Base-by-base conservation (phyloP, 2,888 invertebrate genomes). In the Zaprionus lineosus region DNA sequence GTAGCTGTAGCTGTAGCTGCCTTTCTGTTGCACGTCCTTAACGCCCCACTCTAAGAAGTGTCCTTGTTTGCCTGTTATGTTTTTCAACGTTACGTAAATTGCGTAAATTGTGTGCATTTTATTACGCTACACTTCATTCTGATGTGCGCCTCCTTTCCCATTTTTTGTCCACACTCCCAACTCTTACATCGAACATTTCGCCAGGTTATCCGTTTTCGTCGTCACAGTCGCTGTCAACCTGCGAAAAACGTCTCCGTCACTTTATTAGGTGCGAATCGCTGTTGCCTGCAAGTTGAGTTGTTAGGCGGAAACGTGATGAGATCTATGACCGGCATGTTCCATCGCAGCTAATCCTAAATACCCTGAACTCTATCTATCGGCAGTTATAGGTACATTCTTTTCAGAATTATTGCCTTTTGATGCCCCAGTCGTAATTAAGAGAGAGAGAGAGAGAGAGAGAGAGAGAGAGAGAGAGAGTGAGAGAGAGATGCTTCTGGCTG, bases 31-130 rank as follows among this genome's bases (percentile, higher is more conserved):
- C 31, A 37, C 31, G 3, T 39, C 31, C 29, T 40, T n/a, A 28
- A 16, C 26, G n/a, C 41, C n/a, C 11, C 9, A 18, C 37, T 11
- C 21, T 15, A 26, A 14, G 47, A 61, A 56, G 58, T 53, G 44
- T 74, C 65, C 59, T 74, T 74, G 74, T 53, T 73, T 73, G 68
- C 59, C 67, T 62, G 63, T 78, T 70, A 73, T 73, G 70, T 77
- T 71, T 71, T 78, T 67, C 71, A 67, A 61, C 74, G 60, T 73
- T 65, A 60, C 73, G 67, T 78, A 71, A 77, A 74, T 77, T 77
- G 70, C 63, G 77, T 70, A 74, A 77, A 77, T 78, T 78, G 74
- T 71, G 71, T 57, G 64, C 67, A 74, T 78, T 75, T 78, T 74
- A 78, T 71, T 71, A 71, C 59, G 61, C 61, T 62, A 64, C 56